Percentiles rank a stretch among this genome's conserved stretches.
Evolutionary conservation across 2,797 vertebrate genomes (phyloP).

Genomic region (Valencia hispanica): DNA sequence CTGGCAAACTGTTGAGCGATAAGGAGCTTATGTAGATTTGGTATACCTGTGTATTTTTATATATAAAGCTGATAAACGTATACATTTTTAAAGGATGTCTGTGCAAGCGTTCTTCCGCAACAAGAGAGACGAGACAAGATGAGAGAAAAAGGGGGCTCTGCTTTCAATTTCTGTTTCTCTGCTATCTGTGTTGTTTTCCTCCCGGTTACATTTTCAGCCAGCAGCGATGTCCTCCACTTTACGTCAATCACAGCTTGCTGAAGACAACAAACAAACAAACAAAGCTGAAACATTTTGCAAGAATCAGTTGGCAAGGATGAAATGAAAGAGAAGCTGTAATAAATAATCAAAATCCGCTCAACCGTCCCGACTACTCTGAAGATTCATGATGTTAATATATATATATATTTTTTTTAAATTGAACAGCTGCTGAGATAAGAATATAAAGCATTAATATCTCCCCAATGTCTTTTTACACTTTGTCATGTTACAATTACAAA

Average conservation of each 20-base stretch:
- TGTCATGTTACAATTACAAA: not conserved
- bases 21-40: conserved; percentile 2
- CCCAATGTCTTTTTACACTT: not conserved
- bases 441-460: not conserved
- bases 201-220: conserved; percentile 23
- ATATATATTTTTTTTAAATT: conserved; percentile 5
- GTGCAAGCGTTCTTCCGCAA: conserved; percentile 16
- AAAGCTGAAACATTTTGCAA: conserved; percentile 18
- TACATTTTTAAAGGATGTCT: conserved; percentile 21
- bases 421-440: conserved; percentile 2
- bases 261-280: conserved; percentile 27
- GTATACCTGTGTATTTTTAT: not conserved
- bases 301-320: conserved; percentile 5
- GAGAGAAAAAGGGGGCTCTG: not conserved
- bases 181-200: conserved; percentile 32
- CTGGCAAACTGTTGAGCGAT: conserved; percentile 37
- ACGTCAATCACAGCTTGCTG: conserved; percentile 22
- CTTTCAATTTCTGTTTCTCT: conserved; percentile 18
- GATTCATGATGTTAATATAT: conserved; percentile 5
- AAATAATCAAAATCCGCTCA: not conserved
- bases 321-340: conserved; percentile 12
- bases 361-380: conserved; percentile 2
- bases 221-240: conserved; percentile 19
- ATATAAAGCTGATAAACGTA: conserved; percentile 15
- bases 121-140: conserved; percentile 8